Base-by-base conservation (phyloP, 2,797 vertebrate genomes). In the Leuciscus waleckii region DNA sequence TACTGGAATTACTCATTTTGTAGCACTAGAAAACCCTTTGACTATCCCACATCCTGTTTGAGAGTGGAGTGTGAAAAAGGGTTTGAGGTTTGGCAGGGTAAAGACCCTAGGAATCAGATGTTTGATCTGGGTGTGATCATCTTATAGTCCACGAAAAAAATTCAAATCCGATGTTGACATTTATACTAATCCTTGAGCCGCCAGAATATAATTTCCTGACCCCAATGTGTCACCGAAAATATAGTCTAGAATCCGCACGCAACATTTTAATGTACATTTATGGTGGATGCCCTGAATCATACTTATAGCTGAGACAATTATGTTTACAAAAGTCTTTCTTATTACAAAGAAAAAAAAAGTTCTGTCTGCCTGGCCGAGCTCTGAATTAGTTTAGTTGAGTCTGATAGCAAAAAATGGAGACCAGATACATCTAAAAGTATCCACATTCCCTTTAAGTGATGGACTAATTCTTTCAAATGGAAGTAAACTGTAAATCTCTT, bases 1-100 rank as follows among this genome's bases (percentile, higher is more conserved):
- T 89, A 91, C 88, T 93, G 89, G 87, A 92, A 92, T 92, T 83
- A 79, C 65, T 84, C 82, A 56, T 70, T 85, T 54, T 84, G 84
- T 71, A 70, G 84, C 73, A 75, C 82, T 58, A 79, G 77, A 80
- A 49, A 81, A 29, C n/a, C 76, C 77, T 87, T 84, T 86, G n/a
- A 65, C 79, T 85, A 81, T 49, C 71, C 86, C 88, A 87, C 89
- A 88, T 91, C 88, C 85, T 87, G 85, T 86, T 84, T 71, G 43
- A 86, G 79, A 78, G 23, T 21, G 29, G 67, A 85, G 78, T 88
- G 83, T 83, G 82, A 82, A 78, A 70, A 75, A 39, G 63, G 56
- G 63, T 76, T 78, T 77, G 54, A 78, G 87, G 82, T 82, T 89
- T 87, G 85, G 84, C 80, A 74, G 80, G n/a, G 63, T 71, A 75